phyloP scores from a whole-genome alignment of 2,888 invertebrate species.

The Brachylomia viminalis region DNA sequence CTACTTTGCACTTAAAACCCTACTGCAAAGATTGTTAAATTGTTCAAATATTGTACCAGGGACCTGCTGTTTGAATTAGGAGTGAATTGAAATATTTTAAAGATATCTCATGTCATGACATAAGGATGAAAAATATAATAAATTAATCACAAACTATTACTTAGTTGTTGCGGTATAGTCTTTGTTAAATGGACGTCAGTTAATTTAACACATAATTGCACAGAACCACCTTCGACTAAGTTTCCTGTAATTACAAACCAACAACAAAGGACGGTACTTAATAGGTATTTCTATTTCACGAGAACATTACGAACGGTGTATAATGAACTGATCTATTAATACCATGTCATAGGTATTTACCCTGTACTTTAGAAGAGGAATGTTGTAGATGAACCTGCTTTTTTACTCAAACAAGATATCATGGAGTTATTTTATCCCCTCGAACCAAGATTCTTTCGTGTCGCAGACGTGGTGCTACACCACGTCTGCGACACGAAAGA shows the following conservation, averaged over 20 bases:
- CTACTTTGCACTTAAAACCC: neutral
- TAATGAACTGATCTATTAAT: slow-evolving; percentile 12
- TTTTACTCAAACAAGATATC: slow-evolving; percentile 36
- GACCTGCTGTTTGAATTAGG: neutral
- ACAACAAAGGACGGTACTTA: slow-evolving; percentile 39
- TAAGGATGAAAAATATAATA: neutral
- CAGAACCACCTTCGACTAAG: slow-evolving; percentile 50
- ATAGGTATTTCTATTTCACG: slow-evolving; percentile 31
- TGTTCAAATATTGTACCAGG: neutral
- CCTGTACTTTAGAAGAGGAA: slow-evolving; percentile 11
- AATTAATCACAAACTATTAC: slow-evolving; percentile 15
- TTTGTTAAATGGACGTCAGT: slow-evolving; percentile 33
- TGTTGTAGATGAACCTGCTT: slow-evolving; percentile 34
- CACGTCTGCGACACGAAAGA: slow-evolving; percentile 37
- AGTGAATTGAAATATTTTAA: neutral
- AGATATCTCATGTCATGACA: neutral
- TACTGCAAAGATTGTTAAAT: neutral
- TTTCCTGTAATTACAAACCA: slow-evolving; percentile 53
- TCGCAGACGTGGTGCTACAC: no score
- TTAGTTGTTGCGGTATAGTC: slow-evolving; percentile 4
- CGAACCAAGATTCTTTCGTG: no score
- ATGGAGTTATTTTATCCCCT: slow-evolving; percentile 42
- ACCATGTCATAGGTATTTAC: neutral
- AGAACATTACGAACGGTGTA: neutral
- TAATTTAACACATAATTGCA: slow-evolving; percentile 47